A percentile compares a stretch with the other conserved stretches of the same genome.
Evolutionary conservation across 2,888 invertebrate genomes (phyloP).

Genomic region (Drosophila pseudotalamancana): DNA sequence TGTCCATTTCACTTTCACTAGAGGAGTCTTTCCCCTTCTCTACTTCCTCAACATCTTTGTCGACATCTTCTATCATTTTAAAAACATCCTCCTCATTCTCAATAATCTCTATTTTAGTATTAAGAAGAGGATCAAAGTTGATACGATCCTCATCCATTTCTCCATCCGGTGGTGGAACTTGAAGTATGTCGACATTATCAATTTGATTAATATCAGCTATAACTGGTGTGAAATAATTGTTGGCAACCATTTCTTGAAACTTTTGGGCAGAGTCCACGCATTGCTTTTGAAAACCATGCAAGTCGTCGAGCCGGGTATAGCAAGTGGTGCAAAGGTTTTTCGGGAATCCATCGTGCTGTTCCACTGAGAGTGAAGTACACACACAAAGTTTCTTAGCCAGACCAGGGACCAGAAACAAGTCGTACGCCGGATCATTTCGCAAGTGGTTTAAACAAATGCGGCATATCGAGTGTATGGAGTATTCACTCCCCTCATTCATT

Average conservation of each 20-base stretch:
- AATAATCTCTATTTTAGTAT: slow-evolving; percentile 71
- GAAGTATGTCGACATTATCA: slow-evolving; percentile 69
- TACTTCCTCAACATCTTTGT: slow-evolving; percentile 66
- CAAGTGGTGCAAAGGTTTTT: slow-evolving; percentile 76
- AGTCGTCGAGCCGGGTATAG: slow-evolving; percentile 72
- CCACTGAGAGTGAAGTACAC: slow-evolving; percentile 80
- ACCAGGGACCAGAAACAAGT: slow-evolving; percentile 78
- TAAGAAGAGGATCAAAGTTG: slow-evolving; percentile 47
- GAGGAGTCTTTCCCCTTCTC: slow-evolving; percentile 42
- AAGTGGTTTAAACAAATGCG: slow-evolving; percentile 79
- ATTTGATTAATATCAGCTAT: slow-evolving; percentile 54
- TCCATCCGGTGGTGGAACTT: slow-evolving; percentile 49
- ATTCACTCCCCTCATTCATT: slow-evolving; percentile 58
- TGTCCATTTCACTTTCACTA: slow-evolving; percentile 60
- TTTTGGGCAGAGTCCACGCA: slow-evolving; percentile 78
- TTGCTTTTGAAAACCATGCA: slow-evolving; percentile 78
- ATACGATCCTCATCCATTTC: slow-evolving; percentile 75
- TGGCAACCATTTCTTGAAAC: slow-evolving; percentile 72
- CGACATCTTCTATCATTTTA: slow-evolving; percentile 75
- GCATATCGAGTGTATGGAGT: slow-evolving; percentile 76
- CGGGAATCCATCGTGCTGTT: slow-evolving; percentile 81
- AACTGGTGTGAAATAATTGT: slow-evolving; percentile 50
- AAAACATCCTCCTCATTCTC: slow-evolving; percentile 79
- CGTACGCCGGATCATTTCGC: slow-evolving; percentile 62
- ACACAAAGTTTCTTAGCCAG: slow-evolving; percentile 78